phyloP scores from a whole-genome alignment of 2,113 vertebrate species.

The Phyllostomus hastatus region DNA sequence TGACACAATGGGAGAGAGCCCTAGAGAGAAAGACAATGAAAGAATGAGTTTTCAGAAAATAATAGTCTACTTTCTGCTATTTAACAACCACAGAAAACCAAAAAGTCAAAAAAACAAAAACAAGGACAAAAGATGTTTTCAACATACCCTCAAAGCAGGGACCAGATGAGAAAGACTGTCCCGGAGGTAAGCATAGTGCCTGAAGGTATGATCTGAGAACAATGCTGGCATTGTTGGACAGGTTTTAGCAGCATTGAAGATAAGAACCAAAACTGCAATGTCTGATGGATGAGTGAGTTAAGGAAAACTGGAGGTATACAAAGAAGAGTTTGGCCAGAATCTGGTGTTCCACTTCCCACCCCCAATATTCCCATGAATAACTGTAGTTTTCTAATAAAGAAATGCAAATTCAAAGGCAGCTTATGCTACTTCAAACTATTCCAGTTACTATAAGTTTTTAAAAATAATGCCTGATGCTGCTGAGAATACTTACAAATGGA shows the following conservation, averaged over 20 bases:
- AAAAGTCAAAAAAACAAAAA: background rate
- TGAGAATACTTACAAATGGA: background rate
- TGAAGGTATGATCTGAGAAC: slow-evolving; percentile 97
- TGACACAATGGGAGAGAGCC: background rate
- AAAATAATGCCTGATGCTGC: background rate
- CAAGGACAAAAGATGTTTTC: background rate
- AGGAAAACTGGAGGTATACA: slow-evolving; percentile 40
- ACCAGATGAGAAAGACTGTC: slow-evolving; percentile 98
- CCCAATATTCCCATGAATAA: background rate
- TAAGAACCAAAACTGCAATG: slow-evolving; percentile 95
- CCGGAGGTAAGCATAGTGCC: slow-evolving; percentile 95
- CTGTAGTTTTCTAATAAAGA: slow-evolving; percentile 4
- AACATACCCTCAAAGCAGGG: slow-evolving; percentile 90
- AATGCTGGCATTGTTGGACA: slow-evolving; percentile 97
- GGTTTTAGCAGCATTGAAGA: slow-evolving; percentile 95
- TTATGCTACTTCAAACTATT: background rate
- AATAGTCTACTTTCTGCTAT: background rate
- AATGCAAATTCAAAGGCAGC: background rate
- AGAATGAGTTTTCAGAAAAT: background rate
- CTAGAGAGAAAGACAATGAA: background rate
- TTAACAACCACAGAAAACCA: background rate
- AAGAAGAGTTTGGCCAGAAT: background rate
- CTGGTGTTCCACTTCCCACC: background rate
- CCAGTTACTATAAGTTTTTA: background rate
- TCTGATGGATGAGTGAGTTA: slow-evolving; percentile 81